Evolutionary conservation across 2,113 vertebrate genomes (phyloP).

Genomic region (Phocoena phocoena): DNA sequence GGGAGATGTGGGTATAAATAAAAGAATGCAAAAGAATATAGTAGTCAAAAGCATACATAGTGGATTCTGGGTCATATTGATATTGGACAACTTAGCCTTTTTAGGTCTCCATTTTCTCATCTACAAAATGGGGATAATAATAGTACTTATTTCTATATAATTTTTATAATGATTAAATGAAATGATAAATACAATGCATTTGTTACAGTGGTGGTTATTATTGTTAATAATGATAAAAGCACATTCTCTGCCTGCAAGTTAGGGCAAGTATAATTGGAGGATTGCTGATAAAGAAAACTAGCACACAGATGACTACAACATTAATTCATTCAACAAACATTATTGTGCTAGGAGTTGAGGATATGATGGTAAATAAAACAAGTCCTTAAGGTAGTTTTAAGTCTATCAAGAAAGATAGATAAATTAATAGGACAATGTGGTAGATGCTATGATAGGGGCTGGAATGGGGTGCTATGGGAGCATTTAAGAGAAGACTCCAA

Average conservation of each 20-base stretch:
- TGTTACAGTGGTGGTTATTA: neutral
- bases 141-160: neutral
- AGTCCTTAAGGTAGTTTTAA: neutral
- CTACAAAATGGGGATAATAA: neutral
- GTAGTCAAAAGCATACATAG: rapidly evolving
- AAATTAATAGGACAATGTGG: neutral
- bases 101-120: neutral
- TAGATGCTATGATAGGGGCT: neutral
- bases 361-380: neutral
- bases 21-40: neutral
- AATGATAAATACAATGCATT: neutral
- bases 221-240: neutral
- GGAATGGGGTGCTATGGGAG: neutral
- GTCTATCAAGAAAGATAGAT: neutral
- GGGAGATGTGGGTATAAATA: rapidly evolving
- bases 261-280: neutral
- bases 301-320: neutral
- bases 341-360: neutral
- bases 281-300: neutral
- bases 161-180: neutral
- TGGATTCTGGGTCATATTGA: neutral
- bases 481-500: neutral
- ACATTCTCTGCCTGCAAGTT: too few relatives aligned
- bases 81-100: neutral
- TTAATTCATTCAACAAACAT: neutral